Conservation (phyloP, 1,140 invertebrate genomes). For the Latrodectus geometricus region DNA sequence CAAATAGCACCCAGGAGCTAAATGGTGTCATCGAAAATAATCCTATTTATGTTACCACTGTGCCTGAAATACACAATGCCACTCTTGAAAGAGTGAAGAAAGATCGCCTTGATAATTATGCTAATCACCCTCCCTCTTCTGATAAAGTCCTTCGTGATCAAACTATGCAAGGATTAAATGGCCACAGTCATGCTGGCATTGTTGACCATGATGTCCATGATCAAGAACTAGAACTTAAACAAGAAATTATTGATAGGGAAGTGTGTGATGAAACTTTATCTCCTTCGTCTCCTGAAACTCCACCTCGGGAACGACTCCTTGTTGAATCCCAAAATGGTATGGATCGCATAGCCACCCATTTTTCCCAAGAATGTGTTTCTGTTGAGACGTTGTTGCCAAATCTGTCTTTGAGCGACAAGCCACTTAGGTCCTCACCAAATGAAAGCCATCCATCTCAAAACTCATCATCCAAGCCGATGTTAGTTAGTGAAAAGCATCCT, state of each 20-base stretch:
- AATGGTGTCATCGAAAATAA: conserved; percentile 78
- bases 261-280: conserved; percentile 29
- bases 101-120: conserved; percentile 38
- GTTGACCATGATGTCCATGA: conserved; percentile 46
- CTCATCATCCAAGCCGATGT: neutral
- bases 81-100: conserved; percentile 58
- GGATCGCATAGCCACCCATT: conserved; percentile 16
- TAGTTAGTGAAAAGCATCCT: neutral
- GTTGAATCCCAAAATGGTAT: conserved; percentile 44
- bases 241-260: conserved; percentile 59
- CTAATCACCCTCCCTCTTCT: conserved; percentile 59
- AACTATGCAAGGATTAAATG: conserved; percentile 33
- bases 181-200: conserved; percentile 28
- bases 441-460: conserved; percentile 9
- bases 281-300: conserved; percentile 47
- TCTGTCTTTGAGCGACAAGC: conserved; percentile 24
- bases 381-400: conserved; percentile 57
- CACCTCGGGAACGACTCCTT: conserved; percentile 47
- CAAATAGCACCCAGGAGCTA: conserved; percentile 74
- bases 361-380: conserved; percentile 47
- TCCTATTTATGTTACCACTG: conserved; percentile 83
- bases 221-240: conserved; percentile 61
- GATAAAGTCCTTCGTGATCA: conserved; percentile 18
- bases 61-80: conserved; percentile 71
- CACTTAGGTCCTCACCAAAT: conserved; percentile 25